These are phyloP conservation scores for Catharus fuscescens DNA, from an alignment of 2,113 vertebrate species.

Conservation along the genomic window DNA sequence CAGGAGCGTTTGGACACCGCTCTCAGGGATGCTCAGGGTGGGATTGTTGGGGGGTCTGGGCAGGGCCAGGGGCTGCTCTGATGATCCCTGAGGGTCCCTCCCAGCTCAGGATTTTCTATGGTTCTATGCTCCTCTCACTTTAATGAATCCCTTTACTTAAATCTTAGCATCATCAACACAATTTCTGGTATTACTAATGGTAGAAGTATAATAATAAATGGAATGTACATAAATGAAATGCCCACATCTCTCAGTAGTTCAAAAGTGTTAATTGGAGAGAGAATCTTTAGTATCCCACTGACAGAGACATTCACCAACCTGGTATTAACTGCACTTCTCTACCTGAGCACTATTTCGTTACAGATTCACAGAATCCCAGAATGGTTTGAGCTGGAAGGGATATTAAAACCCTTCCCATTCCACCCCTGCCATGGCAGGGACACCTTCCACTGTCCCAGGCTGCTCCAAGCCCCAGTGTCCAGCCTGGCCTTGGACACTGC, in stretches of 20 bases:
- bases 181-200: background rate
- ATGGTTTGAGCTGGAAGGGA: background rate
- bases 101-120: background rate
- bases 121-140: background rate
- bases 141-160: background rate
- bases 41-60: background rate
- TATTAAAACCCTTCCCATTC: too few relatives aligned
- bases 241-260: background rate
- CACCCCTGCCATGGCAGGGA: background rate
- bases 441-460: accelerated
- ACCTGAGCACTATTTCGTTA: slow-evolving; percentile 82
- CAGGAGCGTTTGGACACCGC: background rate
- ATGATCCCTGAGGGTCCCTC: accelerated
- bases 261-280: background rate
- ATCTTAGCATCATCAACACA: background rate
- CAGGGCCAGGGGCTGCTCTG: accelerated
- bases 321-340: background rate
- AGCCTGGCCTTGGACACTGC: background rate
- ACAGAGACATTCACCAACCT: background rate
- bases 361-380: background rate
- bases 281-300: background rate
- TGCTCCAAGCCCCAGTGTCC: background rate
- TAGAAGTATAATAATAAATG: background rate
- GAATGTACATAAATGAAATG: background rate
- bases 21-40: background rate